phyloP scores from a whole-genome alignment of 2,888 invertebrate genomes.

The Psococerastis gibbosa region DNA sequence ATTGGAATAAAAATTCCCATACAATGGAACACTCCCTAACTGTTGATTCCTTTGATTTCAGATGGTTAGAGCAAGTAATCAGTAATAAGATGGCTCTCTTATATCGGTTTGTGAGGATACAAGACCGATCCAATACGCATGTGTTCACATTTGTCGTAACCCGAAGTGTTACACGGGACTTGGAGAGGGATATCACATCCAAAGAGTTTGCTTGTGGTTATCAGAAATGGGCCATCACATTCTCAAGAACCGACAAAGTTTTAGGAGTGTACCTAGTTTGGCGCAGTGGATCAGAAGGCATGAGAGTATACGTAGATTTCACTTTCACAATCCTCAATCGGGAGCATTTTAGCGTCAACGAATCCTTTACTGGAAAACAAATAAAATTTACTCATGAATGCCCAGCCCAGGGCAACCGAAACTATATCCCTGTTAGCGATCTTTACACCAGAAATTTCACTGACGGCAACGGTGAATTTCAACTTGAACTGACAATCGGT shows the following conservation, averaged over 20 bases:
- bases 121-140: conserved; percentile 64
- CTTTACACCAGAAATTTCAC: conserved; percentile 51
- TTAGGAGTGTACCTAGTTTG: conserved; percentile 58
- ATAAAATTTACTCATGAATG: conserved; percentile 44
- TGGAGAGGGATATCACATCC: conserved; percentile 59
- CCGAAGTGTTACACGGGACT: conserved; percentile 53
- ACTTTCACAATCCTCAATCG: conserved; percentile 61
- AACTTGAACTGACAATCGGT: conserved; percentile 57
- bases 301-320: conserved; percentile 60
- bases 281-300: conserved; percentile 53
- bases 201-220: conserved; percentile 67
- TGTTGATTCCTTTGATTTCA: conserved; percentile 1
- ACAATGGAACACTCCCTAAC: too few relatives aligned
- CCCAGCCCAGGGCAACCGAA: conserved; percentile 51
- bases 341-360: conserved; percentile 67
- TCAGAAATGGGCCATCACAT: conserved; percentile 65
- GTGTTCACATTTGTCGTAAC: conserved; percentile 72
- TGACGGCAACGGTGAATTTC: conserved; percentile 61
- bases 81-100: conserved; percentile 46
- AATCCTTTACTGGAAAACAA: conserved; percentile 57
- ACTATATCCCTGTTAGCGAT: conserved; percentile 51
- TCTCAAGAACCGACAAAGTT: conserved; percentile 55
- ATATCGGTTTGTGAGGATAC: conserved; percentile 63
- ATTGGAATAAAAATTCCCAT: too few relatives aligned
- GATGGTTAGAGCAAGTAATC: background rate